Percentiles rank a stretch among this genome's conserved stretches.
Conservation (phyloP, 2,888 invertebrate genomes). For the Macrophya annulata region DNA sequence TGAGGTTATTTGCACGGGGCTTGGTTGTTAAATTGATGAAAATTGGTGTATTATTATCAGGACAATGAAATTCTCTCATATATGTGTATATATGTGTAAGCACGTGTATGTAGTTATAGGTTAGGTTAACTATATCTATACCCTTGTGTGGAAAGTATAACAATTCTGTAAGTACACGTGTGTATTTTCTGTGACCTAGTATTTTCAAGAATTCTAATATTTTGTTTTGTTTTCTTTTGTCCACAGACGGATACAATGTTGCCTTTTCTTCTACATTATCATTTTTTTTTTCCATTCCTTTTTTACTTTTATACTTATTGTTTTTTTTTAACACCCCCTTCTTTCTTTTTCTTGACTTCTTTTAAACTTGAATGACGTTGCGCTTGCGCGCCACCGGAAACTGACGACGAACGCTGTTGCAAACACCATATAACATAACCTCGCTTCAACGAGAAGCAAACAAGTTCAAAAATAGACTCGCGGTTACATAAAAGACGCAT, state of each 20-base stretch:
- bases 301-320: neutral
- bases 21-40: conserved; percentile 29
- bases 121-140: neutral
- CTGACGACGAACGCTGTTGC: neutral
- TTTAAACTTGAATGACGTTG: neutral
- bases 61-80: conserved; percentile 19
- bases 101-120: too few relatives aligned
- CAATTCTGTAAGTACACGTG: too few relatives aligned
- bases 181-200: too few relatives aligned
- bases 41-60: conserved; percentile 2
- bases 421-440: neutral
- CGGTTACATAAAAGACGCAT: conserved; percentile 41
- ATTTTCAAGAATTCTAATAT: neutral
- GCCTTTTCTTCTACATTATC: too few relatives aligned
- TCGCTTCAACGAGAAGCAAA: conserved; percentile 29
- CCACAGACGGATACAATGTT: too few relatives aligned
- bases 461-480: conserved; percentile 29
- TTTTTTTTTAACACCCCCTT: neutral
- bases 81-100: neutral
- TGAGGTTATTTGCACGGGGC: conserved; percentile 10
- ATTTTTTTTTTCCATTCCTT: neutral
- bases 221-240: too few relatives aligned
- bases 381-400: neutral
- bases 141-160: neutral
- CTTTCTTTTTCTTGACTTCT: neutral